These are phyloP conservation scores for Pardosa pseudoannulata DNA, from an alignment of 2,888 invertebrate genomes.

Conservation along the genomic window DNA sequence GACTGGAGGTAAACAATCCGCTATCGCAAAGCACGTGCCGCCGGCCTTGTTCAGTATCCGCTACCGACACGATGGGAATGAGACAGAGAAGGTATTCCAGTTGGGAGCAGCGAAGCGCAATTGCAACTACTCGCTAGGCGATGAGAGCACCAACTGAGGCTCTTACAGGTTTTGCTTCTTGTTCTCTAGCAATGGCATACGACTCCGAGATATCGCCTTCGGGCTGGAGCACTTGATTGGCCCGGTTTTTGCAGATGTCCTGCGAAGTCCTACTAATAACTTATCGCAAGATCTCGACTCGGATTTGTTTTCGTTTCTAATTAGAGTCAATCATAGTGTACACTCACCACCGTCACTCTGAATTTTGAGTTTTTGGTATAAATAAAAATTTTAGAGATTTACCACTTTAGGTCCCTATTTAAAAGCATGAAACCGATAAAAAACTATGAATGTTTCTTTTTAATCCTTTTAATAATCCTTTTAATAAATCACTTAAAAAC, in stretches of 20 bases:
- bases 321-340: too few species aligned
- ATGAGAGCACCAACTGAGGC: conserved; percentile 21
- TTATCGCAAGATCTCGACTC: too few species aligned
- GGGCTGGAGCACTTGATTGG: conserved; percentile 48
- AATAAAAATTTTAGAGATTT: too few species aligned
- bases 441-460: too few species aligned
- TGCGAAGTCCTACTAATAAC: too few species aligned
- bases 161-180: conserved; percentile 52
- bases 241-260: conserved; percentile 45
- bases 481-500: too few species aligned
- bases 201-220: conserved; percentile 32
- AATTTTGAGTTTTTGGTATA: too few species aligned
- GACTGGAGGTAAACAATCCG: not conserved
- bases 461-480: too few species aligned
- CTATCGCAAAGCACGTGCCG: conserved; percentile 31
- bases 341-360: too few species aligned
- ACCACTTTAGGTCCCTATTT: too few species aligned
- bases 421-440: too few species aligned
- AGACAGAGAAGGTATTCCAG: not conserved
- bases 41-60: not conserved
- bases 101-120: not conserved
- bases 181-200: conserved; percentile 35
- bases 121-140: conserved; percentile 22
- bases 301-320: too few species aligned
- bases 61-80: not conserved